These are phyloP conservation scores for Sebastes variabilis DNA, from an alignment of 2,797 vertebrate species.

Conservation along the genomic window DNA sequence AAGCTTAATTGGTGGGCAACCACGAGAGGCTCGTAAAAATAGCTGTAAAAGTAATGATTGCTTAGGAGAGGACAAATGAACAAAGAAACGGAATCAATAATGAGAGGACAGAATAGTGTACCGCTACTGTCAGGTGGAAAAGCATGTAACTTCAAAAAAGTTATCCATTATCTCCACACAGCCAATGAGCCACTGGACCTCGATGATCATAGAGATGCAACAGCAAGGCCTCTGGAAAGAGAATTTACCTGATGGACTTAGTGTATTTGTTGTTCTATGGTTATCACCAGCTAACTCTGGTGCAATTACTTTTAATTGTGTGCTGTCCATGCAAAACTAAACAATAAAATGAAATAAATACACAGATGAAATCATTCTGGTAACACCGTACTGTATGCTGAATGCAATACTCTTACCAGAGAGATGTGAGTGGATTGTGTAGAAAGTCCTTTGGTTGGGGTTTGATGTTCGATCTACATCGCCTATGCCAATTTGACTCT, in stretches of 20 bases:
- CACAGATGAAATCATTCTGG: neutral
- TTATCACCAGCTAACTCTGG: too few species aligned
- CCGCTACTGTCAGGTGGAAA: neutral
- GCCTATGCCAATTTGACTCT: neutral
- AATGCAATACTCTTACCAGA: neutral
- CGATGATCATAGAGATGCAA: neutral
- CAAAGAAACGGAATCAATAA: constrained; percentile 67
- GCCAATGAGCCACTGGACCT: neutral
- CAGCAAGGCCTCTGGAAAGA: neutral
- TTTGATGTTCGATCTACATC: neutral
- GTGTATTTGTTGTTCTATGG: too few species aligned
- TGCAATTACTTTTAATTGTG: neutral
- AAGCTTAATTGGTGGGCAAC: constrained; percentile 72
- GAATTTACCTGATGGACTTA: neutral
- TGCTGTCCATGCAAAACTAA: neutral
- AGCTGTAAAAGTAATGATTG: constrained; percentile 75
- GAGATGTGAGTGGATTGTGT: neutral
- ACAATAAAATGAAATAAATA: neutral
- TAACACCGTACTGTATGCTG: neutral
- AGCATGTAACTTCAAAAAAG: neutral
- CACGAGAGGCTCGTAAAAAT: constrained; percentile 67
- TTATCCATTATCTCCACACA: neutral
- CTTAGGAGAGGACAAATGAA: constrained; percentile 65
- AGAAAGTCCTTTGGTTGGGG: too few species aligned
- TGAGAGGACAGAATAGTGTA: constrained; percentile 43